These are phyloP conservation scores for Caenorhabditis briggsae DNA, from an alignment of 1,140 invertebrate genomes.

Conservation along the genomic window DNA sequence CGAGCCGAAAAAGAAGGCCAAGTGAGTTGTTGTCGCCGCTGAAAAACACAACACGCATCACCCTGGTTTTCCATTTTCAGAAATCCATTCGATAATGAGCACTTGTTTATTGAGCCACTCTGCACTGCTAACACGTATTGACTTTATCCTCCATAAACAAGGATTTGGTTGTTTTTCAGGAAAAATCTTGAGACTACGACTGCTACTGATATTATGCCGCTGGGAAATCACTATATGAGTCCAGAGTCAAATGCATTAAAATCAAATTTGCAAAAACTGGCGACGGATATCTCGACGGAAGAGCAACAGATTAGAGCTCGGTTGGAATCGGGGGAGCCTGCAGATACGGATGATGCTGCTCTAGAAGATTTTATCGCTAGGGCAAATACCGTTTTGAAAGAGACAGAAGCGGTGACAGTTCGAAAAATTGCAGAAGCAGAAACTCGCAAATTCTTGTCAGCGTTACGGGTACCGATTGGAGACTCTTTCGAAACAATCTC, in stretches of 20 bases:
- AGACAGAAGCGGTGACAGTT: slow-evolving; percentile 14
- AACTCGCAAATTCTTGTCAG: not conserved
- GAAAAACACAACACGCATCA: not conserved
- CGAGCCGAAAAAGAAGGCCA: not conserved
- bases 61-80: slow-evolving; percentile 7
- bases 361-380: slow-evolving; percentile 14
- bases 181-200: too few species aligned
- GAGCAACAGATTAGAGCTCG: not conserved
- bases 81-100: slow-evolving; percentile 29
- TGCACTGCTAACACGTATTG: slow-evolving; percentile 42
- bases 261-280: not conserved
- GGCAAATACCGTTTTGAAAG: slow-evolving; percentile 14
- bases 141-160: not conserved
- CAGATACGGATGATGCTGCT: not conserved
- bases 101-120: slow-evolving; percentile 41
- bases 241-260: not conserved
- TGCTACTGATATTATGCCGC: too few species aligned
- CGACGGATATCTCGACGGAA: slow-evolving; percentile 9
- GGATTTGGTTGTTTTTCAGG: too few species aligned
- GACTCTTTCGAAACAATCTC: not conserved
- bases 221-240: slow-evolving; percentile 2
- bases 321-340: not conserved
- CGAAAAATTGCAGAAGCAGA: slow-evolving; percentile 18
- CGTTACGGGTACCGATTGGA: not conserved
- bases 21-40: not conserved